Percentiles rank a stretch among this genome's conserved stretches.
These are phyloP conservation scores for Pipra filicauda DNA, from an alignment of 2,113 vertebrate species.

Conservation along the genomic window DNA sequence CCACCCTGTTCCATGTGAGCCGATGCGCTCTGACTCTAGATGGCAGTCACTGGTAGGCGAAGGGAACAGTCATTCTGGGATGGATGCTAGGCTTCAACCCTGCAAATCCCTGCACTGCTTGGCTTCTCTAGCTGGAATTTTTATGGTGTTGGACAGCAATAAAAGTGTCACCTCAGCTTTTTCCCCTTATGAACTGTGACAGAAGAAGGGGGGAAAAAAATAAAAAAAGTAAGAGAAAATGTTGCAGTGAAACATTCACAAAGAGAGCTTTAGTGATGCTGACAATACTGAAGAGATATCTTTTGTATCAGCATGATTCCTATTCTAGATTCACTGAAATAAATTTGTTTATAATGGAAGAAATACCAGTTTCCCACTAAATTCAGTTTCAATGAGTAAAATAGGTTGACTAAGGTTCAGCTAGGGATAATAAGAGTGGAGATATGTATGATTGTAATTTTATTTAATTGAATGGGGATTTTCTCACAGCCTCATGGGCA, in stretches of 20 bases:
- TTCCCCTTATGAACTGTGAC: background rate
- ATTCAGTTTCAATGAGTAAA: background rate
- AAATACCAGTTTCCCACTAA: background rate
- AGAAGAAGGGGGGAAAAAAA: background rate
- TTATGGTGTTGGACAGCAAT: background rate
- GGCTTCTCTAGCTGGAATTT: background rate
- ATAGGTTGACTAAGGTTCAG: background rate
- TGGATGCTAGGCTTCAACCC: background rate
- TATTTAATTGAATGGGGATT: background rate
- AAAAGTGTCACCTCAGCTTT: background rate
- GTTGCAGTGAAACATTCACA: background rate
- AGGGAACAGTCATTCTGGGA: background rate
- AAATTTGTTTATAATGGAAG: background rate
- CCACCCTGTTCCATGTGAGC: background rate
- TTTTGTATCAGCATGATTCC: background rate
- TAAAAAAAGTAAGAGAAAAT: background rate
- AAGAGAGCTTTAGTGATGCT: background rate
- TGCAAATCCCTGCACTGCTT: background rate
- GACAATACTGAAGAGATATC: background rate
- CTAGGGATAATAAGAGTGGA: background rate
- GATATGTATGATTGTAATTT: background rate
- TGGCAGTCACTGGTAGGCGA: conserved; percentile 47
- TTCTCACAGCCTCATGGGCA: background rate
- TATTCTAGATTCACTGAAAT: background rate
- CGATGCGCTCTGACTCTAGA: background rate